Evolutionary conservation across 2,113 vertebrate genomes (phyloP), one percentile per base, ranked within the genome.

Genomic region (Hippoglossus stenolepis): DNA sequence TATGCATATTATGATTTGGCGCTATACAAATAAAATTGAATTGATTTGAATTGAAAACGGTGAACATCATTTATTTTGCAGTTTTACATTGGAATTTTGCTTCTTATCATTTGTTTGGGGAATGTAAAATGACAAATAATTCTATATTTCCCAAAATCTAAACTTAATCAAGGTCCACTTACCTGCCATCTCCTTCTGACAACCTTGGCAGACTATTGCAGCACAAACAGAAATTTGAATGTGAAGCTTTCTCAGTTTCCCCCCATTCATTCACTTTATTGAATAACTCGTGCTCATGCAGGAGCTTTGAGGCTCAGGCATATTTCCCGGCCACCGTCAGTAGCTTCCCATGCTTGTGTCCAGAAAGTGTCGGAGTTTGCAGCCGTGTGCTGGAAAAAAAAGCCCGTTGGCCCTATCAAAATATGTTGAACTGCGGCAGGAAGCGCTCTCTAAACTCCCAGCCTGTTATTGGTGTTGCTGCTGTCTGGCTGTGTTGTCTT

Each of bases 401-500:
- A 54, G 67, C 59, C 51, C 0, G 7, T 15, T 70, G 61, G 57
- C 40, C 73, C 76, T 67, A 65, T 77, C 40, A 80, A 77, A 86
- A 86, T 80, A 77, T 70, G 80, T 82, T 79, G 53, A 70, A 45
- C 73, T 77, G 47, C 7, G 3, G 49, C 76, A 80, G 84, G 87
- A 89, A 77, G 87, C 49, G 0, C 64, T 31, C 47, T 71, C 49
- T 54, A 51, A 76, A 76, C 57, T 79, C 51, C 51, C 51, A 54
- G 74, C 17, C 58, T 70, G 65, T 75, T 66, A 23, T 2, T 59
- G 56, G 59, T 65, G 71, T 49, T 83, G 65, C 23, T 71, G 79
- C 75, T 45, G 84, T 67, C 82, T 54, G 70, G 77, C 82, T 83
- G 68, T 88, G 87, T 90, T 90, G 76, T 76, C 21, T 85, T 87